Percentiles rank a stretch among this genome's conserved stretches.
Conservation (phyloP, 2,797 vertebrate genomes). For the Gadopsis bispinosus region DNA sequence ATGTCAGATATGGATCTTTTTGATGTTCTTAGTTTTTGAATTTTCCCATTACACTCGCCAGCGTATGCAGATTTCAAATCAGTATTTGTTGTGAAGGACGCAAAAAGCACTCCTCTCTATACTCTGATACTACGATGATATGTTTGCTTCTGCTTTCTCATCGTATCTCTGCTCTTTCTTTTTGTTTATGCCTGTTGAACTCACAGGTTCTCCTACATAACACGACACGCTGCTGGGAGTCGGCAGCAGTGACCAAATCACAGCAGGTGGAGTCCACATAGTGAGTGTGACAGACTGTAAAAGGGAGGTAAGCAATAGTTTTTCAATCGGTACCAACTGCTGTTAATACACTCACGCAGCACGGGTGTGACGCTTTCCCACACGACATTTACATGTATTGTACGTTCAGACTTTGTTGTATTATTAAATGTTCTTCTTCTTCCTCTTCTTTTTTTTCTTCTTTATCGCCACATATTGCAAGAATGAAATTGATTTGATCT, state of each 20-base stretch:
- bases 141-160: conserved; percentile 6
- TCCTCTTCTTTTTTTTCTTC: neutral
- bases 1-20: neutral
- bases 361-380: neutral
- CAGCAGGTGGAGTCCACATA: conserved; percentile 32
- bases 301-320: conserved; percentile 31
- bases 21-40: too few relatives aligned
- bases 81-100: neutral
- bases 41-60: neutral
- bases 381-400: neutral
- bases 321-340: neutral
- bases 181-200: conserved; percentile 10
- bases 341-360: neutral
- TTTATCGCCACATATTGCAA: neutral
- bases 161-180: neutral
- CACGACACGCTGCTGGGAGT: neutral
- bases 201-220: conserved; percentile 40
- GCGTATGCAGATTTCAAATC: neutral
- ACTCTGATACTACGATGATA: neutral
- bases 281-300: conserved; percentile 12
- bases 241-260: conserved; percentile 29
- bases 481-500: neutral
- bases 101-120: neutral
- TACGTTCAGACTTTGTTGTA: neutral
- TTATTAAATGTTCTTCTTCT: neutral